Evolutionary conservation across 1,140 invertebrate genomes (phyloP), one percentile per base, ranked within the genome.

Genomic region (Drosophila lini): DNA sequence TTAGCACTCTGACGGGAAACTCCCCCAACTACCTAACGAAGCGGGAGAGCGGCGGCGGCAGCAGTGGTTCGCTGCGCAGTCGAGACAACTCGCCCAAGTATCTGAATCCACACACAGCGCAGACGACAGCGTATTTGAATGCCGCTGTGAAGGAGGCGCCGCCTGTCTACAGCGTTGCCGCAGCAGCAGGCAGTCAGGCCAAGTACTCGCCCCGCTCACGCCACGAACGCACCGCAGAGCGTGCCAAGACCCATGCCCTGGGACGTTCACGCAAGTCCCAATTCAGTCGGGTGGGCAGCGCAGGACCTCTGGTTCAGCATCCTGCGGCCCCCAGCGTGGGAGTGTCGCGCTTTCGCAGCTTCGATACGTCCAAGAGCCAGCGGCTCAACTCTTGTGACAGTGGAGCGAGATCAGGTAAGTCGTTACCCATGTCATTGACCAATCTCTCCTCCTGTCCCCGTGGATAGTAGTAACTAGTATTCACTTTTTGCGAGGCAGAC

Each of bases 331-430:
- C 42, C 6, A 44, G n/a, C 28, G 36, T 78, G 11, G 79, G 69
- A 55, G 80, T 91, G 44, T 92, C 91, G 41, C 74, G 91, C 9
- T 92, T 92, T 57, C 81, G 92, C 41, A 92, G 91, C 59, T 91
- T 92, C 31, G 92, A 92, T 47, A 89, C 82, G 28, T 78, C 78
- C 19, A 79, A 82, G 38, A 92, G 79, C 56, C 86, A 91, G 45
- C 80, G 92, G 7, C 77, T 92, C 4, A 92, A 92, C 61, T 92
- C 92, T 11, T 92, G 92, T 57, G 92, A 92, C 57, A 92, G 92
- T 32, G 92, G 92, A 15, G 92, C 92, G 10, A 70, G 92, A 78
- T 92, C 92, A 75, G 92, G 92, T 92, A 44, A 80, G 86, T 78
- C 8, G 10, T 53, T 53, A 11, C 4, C 34, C 15, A 25, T 15